A percentile compares a stretch with the other conserved stretches of the same genome.
phyloP scores from a whole-genome alignment of 2,797 vertebrate genomes.

The Darevskia nairensis region DNA sequence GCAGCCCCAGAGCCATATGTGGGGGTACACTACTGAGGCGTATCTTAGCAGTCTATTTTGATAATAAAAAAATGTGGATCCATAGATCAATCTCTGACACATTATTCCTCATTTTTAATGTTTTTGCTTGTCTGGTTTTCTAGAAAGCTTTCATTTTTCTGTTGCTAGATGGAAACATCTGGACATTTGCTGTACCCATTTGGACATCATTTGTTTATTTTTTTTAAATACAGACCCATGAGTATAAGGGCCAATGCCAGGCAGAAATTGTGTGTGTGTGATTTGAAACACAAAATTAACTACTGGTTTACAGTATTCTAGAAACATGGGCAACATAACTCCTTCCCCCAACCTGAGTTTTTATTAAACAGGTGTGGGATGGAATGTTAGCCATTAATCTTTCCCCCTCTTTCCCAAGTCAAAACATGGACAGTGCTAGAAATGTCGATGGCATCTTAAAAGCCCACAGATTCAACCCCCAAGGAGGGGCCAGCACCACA shows the following conservation, averaged over 20 bases:
- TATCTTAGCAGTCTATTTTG: not conserved
- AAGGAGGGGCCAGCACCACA: not conserved
- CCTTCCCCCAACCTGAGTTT: too few species aligned
- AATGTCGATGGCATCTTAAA: not conserved
- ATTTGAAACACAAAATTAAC: not conserved
- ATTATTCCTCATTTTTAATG: too few species aligned
- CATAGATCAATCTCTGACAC: not conserved
- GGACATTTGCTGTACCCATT: not conserved
- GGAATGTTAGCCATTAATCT: not conserved
- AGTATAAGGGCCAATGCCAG: not conserved
- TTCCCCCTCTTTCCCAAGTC: accelerated
- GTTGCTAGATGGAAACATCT: not conserved
- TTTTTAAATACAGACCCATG: not conserved
- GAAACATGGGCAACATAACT: not conserved
- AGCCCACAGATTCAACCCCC: not conserved
- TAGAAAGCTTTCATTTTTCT: not conserved
- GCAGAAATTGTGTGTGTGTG: too few species aligned
- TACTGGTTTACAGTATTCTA: not conserved
- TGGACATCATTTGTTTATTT: not conserved
- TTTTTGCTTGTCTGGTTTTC: not conserved
- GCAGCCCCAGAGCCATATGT: not conserved
- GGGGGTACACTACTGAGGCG: too few species aligned
- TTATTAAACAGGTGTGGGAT: not conserved
- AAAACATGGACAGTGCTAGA: not conserved
- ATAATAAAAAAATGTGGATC: too few species aligned